Evolutionary conservation across 2,113 vertebrate species (phyloP), one percentile per base, ranked within the genome.

Genomic region (Xyliphius kryptos): DNA sequence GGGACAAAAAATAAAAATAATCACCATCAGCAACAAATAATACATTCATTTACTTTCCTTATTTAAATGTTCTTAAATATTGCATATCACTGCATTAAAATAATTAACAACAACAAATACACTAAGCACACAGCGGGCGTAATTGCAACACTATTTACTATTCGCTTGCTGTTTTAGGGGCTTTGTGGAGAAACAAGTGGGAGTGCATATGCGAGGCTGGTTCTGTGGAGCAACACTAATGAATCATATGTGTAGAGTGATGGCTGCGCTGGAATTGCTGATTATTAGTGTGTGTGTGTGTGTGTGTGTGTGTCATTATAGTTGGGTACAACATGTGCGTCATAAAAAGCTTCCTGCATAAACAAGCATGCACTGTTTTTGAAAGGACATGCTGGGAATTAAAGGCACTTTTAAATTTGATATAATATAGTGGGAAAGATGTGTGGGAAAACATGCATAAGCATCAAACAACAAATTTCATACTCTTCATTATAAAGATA

Each of bases 191-290:
- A 13, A 36, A 20, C 11, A 10, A 3, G 62, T 37, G 43, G 26
- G 4, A 5, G 8, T 15, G 2, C 19, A 11, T 12, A n/a, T n/a
- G n/a, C n/a, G n/a, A n/a, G n/a, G 20, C 11, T 56, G 15, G 37
- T 15, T 11, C 16, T 16, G 40, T 49, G 14, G 11, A 62, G 20
- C 38, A 43, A 15, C 44, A 49, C n/a, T 32, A 32, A 51, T 52
- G 38, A 52, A 57, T 69, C 61, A 58, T 43, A 13, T 9, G 44
- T 63, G 60, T 44, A 14, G 55, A n/a, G n/a, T n/a, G n/a, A n/a
- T n/a, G n/a, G n/a, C n/a, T n/a, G n/a, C n/a, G n/a, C n/a, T n/a
- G n/a, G n/a, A n/a, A n/a, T n/a, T n/a, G n/a, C n/a, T n/a, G n/a
- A n/a, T 19, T 56, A 43, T 16, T 11, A 14, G 3, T 46, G 49